Base-by-base conservation (phyloP, 2,888 invertebrate genomes). In the Mythimna impura region DNA sequence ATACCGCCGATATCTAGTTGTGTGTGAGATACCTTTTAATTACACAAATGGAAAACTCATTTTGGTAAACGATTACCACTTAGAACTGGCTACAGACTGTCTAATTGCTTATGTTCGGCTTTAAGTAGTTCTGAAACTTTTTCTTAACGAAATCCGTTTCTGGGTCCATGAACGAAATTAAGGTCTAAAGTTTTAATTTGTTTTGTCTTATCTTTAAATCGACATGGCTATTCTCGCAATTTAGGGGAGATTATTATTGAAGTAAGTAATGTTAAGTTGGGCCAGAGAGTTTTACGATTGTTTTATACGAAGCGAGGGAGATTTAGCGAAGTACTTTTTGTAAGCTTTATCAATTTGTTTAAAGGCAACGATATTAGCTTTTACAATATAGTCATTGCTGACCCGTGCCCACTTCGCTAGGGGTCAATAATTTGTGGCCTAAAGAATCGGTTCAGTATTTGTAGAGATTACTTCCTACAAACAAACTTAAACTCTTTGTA, bases 131-230 rank as follows among this genome's bases (percentile, higher is more conserved):
- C n/a, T 47, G n/a, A 66, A 78, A 83, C 67, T 81, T 83, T 82
- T 86, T 81, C 73, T 73, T 75, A 60, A 43, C 36, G 43, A 62
- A 77, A 81, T 84, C 72, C 73, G 78, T 81, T 81, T 76, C 71
- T 74, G 63, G 30, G 70, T 75, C 66, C 81, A 75, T 78, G 77
- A 75, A 80, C 47, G 73, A 78, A 81, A 86, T 86, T 77, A 83
- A 78, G 72, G 66, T 72, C 66, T 65, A 50, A 80, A 84, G 77
- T 85, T 85, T 86, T 85, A 83, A 83, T 86, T 86, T 84, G 77
- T 84, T 86, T 83, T 75, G 80, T 76, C 68, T 86, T 85, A 86
- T 84, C 86, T 83, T 63, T 67, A 64, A 73, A 84, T 86, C 74
- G 80, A 83, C 71, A 74, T 78, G 75, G 84, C 71, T 66, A 80